Percentiles rank a stretch among this genome's conserved stretches.
Conservation (phyloP, 92 coral and sea anemone species). For the Diadumene lineata region DNA sequence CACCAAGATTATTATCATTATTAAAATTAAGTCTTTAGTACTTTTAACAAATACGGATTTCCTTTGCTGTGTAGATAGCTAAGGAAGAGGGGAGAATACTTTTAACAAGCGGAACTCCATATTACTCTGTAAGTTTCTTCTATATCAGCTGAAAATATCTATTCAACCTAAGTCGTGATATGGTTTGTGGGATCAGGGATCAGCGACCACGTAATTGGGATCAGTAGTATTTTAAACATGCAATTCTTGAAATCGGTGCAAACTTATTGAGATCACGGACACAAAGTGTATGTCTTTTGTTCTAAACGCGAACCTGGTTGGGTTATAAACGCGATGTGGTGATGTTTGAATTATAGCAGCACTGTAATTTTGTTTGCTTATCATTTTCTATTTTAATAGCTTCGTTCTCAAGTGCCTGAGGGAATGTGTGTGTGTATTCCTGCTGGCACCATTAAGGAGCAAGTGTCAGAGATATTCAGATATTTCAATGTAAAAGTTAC, state of each 20-base stretch:
- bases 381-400: slow-evolving; percentile 52
- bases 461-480: slow-evolving; percentile 76
- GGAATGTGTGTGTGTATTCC: slow-evolving; percentile 94
- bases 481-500: slow-evolving; percentile 87
- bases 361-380: too few species aligned
- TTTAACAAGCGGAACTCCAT: slow-evolving; percentile 85
- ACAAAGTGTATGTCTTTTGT: too few species aligned
- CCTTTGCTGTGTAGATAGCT: slow-evolving; percentile 61
- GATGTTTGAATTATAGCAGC: neutral
- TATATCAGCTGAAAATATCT: neutral
- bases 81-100: slow-evolving; percentile 63
- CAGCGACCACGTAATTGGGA: too few species aligned
- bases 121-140: slow-evolving; percentile 59
- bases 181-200: too few species aligned
- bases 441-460: slow-evolving; percentile 70
- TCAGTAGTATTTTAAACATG: too few species aligned
- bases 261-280: too few species aligned
- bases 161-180: too few species aligned
- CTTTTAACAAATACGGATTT: neutral
- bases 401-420: slow-evolving; percentile 81
- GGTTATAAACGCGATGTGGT: too few species aligned
- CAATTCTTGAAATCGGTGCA: too few species aligned
- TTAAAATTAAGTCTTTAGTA: too few species aligned
- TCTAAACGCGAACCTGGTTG: too few species aligned
- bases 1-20: too few species aligned